Conservation (phyloP, 2,113 vertebrate genomes). For the Polypterus bichir region DNA sequence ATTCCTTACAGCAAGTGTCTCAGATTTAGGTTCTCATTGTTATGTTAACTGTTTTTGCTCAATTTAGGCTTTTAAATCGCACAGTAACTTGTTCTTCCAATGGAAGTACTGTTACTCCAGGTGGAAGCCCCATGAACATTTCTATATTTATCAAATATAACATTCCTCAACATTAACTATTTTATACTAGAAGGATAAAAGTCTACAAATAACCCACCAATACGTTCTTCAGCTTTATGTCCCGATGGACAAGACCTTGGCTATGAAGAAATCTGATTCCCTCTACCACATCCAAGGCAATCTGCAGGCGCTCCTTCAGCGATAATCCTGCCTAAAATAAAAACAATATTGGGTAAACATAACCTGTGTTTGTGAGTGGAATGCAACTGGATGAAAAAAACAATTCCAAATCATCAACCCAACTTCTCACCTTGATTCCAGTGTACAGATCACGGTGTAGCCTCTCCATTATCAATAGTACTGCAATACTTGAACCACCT, state of each 20-base stretch:
- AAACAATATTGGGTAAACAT: not conserved
- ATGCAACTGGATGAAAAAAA: not conserved
- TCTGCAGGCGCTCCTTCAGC: slow-evolving; percentile 71
- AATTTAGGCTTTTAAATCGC: no score
- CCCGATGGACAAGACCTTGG: slow-evolving; percentile 87
- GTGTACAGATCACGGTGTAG: slow-evolving; percentile 91
- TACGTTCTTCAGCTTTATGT: slow-evolving; percentile 96
- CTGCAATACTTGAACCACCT: slow-evolving; percentile 81
- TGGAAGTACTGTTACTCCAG: no score
- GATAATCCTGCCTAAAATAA: slow-evolving; percentile 63
- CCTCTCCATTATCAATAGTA: slow-evolving; percentile 91
- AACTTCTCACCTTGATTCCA: slow-evolving; percentile 68
- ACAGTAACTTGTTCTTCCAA: no score
- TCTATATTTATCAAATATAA: no score
- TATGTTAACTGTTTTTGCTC: no score
- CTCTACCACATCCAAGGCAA: slow-evolving; percentile 91
- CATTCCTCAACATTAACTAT: no score
- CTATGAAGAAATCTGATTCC: slow-evolving; percentile 90
- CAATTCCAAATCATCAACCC: not conserved
- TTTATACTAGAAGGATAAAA: no score
- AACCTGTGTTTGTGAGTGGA: not conserved
- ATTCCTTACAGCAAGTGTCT: no score
- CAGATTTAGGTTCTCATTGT: no score
- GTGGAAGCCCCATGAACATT: no score
- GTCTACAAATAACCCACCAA: slow-evolving; percentile 55